A percentile compares a stretch with the other conserved stretches of the same genome.
Evolutionary conservation across 1,140 invertebrate species (phyloP).

Genomic region (Heliconius eleuchia): DNA sequence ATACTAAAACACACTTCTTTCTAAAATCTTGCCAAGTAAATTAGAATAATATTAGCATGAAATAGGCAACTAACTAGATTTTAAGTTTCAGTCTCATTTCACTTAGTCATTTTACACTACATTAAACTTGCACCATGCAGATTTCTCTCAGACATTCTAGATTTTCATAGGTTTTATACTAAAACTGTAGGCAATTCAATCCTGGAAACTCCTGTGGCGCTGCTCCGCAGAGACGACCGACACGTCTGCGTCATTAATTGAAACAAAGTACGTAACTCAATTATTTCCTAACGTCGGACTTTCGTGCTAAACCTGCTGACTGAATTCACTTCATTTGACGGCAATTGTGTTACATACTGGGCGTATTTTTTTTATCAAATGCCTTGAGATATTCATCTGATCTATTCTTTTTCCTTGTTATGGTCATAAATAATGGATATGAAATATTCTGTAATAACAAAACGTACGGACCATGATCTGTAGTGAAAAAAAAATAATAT

Average conservation of each 20-base stretch:
- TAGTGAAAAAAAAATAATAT: no score
- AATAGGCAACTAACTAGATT: conserved; percentile 1
- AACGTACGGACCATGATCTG: no score
- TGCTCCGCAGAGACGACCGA: conserved; percentile 36
- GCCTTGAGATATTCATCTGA: conserved; percentile 11
- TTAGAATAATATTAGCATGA: conserved; percentile 13
- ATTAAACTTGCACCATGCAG: conserved; percentile 3
- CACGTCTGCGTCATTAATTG: conserved; percentile 52
- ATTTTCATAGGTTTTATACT: conserved; percentile 12
- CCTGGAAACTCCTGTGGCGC: conserved; percentile 27
- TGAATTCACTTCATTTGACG: conserved; percentile 53
- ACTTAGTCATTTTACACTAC: conserved; percentile 6
- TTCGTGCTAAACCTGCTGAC: conserved; percentile 43
- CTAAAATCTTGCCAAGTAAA: not conserved
- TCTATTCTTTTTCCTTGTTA: conserved; percentile 14
- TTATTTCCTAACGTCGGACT: conserved; percentile 50
- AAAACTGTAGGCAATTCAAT: conserved; percentile 17
- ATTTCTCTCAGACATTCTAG: conserved; percentile 8
- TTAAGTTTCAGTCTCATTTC: conserved; percentile 12
- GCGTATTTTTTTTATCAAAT: conserved; percentile 31
- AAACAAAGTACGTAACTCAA: conserved; percentile 62
- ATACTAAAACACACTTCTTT: not conserved
- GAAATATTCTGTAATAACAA: no score
- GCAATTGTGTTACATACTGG: conserved; percentile 43
- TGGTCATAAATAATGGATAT: not conserved